Evolutionary conservation across 2,888 invertebrate species (phyloP), one percentile per base, ranked within the genome.

Genomic region (Megastigmus dorsalis): DNA sequence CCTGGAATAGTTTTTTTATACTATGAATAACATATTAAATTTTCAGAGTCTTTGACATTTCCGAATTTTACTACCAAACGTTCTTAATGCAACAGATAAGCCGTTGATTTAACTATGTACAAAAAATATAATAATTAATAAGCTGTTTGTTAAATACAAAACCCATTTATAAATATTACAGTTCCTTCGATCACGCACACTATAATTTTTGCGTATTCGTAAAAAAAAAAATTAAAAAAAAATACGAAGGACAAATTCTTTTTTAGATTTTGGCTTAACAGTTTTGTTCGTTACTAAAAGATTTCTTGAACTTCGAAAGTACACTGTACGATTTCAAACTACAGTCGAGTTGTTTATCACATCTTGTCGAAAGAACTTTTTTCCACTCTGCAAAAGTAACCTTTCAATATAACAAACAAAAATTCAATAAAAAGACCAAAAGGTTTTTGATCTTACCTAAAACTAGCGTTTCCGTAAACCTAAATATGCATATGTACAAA

Each of bases 61-160:
- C n/a, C n/a, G n/a, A n/a, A n/a, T n/a, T n/a, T n/a, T n/a, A n/a
- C n/a, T n/a, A n/a, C n/a, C n/a, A n/a, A n/a, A n/a, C n/a, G n/a
- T n/a, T n/a, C n/a, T n/a, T 68, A 69, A 62, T 69, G 33, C 68
- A 69, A 65, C 68, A 55, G 69, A 66, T 65, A 65, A 65, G 55
- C 66, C 72, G 62, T 63, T 30, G 26, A 33, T 54, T 69, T 65
- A 65, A 68, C 38, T 76, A 69, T 76, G 68, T 76, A 76, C 76
- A 76, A 73, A 76, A 75, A 73, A 55, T 73, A 69, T 54, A 66
- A 59, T 65, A 55, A 71, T 73, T 36, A 60, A 59, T 72, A 69
- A 73, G 71, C 55, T 68, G 67, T 20, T 71, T 48, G 28, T 65
- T 69, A 55, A 76, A 71, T 65, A 76, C 54, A 76, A 66, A 76